Evolutionary conservation across 2,888 invertebrate genomes (phyloP), one percentile per base, ranked within the genome.

Genomic region (Cactoblastis cactorum): DNA sequence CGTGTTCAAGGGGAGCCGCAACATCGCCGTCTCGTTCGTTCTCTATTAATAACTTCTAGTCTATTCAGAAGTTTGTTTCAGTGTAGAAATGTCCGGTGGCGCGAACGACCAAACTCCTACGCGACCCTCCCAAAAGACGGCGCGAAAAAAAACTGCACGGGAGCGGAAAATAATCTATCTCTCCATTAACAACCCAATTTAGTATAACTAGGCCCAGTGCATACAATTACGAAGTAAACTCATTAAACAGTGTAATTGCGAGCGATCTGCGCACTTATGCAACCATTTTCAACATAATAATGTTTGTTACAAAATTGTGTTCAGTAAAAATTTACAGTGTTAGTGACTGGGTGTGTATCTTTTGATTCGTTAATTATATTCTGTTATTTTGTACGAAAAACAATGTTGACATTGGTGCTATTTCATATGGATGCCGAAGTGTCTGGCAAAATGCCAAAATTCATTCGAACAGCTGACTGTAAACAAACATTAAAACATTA

Each of bases 1-100:
- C 87, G 81, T 87, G 88, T 88, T 89, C 89, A 89, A 89, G 89
- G 89, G 87, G 81, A 89, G 75, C 88, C 79, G 84, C 83, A 76
- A 75, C 73, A 81, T 78, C 76, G 80, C 80, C 77, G 80, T 80
- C 83, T 83, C 82, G 80, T 80, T 83, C 80, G 70, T 74, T 70
- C 80, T 80, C 88, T 89, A 89, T 88, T 89, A 81, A 86, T 89
- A 89, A 86, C 77, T 69, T 64, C 75, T 75, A 74, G 71, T 83
- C 83, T 86, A 86, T 86, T 87, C 80, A 80, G 80, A 79, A 76
- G 80, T 77, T 81, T 67, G 81, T 70, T 43, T 79, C 86, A 88
- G 88, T 89, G 77, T 83, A 84, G 83, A 86, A 76, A 86, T 85
- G 88, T 81, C 77, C 85, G 84, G 83, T 78, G 79, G 69, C 82